phyloP scores from a whole-genome alignment of 2,888 invertebrate species.

The Camptogramma bilineatum region DNA sequence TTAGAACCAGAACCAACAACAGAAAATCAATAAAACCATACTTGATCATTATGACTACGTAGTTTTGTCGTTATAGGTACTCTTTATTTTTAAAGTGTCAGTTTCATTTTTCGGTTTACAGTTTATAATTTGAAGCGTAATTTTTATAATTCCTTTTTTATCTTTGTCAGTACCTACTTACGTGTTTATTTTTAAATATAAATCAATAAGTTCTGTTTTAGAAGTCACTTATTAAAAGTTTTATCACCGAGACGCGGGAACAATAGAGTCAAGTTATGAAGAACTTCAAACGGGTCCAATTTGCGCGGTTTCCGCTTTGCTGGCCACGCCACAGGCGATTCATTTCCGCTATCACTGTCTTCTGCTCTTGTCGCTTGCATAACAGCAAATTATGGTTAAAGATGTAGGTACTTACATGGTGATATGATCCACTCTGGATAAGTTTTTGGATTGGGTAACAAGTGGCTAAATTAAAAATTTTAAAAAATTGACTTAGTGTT shows the following conservation, averaged over 20 bases:
- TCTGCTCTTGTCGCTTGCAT: slow-evolving; percentile 22
- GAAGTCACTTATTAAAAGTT: background rate
- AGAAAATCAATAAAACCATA: background rate
- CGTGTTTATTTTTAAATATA: background rate
- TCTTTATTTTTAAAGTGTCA: background rate
- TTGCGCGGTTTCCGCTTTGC: slow-evolving; percentile 55
- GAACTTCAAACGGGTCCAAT: slow-evolving; percentile 58
- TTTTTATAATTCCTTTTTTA: background rate
- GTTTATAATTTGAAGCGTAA: background rate
- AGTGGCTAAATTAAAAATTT: too few relatives aligned
- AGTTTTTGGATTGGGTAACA: too few relatives aligned
- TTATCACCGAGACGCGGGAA: background rate
- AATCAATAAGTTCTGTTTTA: background rate
- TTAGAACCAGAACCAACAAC: background rate
- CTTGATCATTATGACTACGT: too few relatives aligned
- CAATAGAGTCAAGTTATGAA: slow-evolving; percentile 29
- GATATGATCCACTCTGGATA: background rate
- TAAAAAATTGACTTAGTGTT: too few relatives aligned
- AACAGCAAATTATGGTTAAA: background rate
- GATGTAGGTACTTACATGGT: background rate
- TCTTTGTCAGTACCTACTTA: background rate
- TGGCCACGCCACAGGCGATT: slow-evolving; percentile 50
- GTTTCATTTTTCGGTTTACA: too few relatives aligned
- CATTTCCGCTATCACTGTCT: slow-evolving; percentile 62
- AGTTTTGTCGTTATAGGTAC: background rate